Percentiles rank a stretch among this genome's conserved stretches.
phyloP scores from a whole-genome alignment of 2,113 vertebrate genomes.

The sheep (Ovis aries) region DNA sequence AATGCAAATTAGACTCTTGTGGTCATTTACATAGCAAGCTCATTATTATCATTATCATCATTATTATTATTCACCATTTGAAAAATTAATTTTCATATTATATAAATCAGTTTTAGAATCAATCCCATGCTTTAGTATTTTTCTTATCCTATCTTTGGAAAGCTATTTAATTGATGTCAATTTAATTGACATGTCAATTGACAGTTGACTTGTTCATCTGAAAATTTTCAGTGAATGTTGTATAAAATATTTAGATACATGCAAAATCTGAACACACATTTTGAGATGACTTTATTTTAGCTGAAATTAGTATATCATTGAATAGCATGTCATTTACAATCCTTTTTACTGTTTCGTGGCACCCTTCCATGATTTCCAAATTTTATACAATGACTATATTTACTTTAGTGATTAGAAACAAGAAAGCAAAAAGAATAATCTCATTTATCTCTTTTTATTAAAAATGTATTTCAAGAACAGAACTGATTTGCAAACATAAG shows the following conservation, averaged over 20 bases:
- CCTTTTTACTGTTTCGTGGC: not conserved
- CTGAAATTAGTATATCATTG: not conserved
- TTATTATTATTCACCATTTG: not conserved
- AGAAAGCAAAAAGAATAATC: not conserved
- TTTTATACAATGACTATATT: not conserved
- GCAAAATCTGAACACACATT: not conserved
- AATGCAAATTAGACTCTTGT: not conserved
- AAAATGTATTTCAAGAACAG: not conserved
- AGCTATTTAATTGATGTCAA: not conserved
- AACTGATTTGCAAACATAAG: not conserved
- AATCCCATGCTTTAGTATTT: not conserved
- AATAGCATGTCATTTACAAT: not conserved
- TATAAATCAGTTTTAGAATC: not conserved
- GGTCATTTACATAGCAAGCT: not conserved
- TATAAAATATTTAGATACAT: not conserved
- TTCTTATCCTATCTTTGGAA: not conserved
- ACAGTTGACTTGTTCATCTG: not conserved
- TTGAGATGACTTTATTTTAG: not conserved
- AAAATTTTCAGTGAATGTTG: not conserved
- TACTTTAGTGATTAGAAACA: not conserved
- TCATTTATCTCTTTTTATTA: not conserved
- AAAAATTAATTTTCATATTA: not conserved
- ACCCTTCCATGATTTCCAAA: not conserved
- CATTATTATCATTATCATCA: not conserved
- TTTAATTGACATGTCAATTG: not conserved